Conservation (phyloP, 1,140 invertebrate genomes). For the Drosophila burlai region DNA sequence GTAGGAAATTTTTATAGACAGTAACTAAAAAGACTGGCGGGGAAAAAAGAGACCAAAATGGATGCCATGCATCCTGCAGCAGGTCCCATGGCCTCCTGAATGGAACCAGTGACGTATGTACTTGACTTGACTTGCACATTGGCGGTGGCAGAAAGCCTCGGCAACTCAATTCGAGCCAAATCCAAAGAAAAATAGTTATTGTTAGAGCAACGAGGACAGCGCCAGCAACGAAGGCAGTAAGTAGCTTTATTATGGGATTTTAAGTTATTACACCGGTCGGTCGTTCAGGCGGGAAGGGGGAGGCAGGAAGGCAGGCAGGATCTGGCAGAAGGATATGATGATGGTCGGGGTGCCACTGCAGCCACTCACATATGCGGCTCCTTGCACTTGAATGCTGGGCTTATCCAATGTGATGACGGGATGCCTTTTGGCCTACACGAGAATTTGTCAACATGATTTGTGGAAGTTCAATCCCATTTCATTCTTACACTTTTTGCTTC, state of each 20-base stretch:
- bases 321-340: conserved; percentile 18
- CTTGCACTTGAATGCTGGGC: conserved; percentile 50
- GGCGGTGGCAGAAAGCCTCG: conserved; percentile 56
- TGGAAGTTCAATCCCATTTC: conserved; percentile 37
- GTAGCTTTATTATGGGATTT: conserved; percentile 81
- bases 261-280: conserved; percentile 70
- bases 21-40: conserved; percentile 26
- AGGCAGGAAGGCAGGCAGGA: not conserved
- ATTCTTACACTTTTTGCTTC: not conserved
- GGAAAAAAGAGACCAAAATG: conserved; percentile 11
- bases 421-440: conserved; percentile 47
- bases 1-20: conserved; percentile 53
- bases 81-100: conserved; percentile 26
- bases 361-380: conserved; percentile 51
- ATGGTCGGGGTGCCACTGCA: conserved; percentile 21
- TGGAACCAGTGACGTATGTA: conserved; percentile 68
- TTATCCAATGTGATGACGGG: conserved; percentile 42
- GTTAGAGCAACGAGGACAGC: conserved; percentile 42
- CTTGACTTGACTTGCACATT: conserved; percentile 75
- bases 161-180: conserved; percentile 66
- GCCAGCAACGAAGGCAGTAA: conserved; percentile 47
- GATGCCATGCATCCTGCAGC: conserved; percentile 38
- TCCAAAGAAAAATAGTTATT: conserved; percentile 76
- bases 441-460: conserved; percentile 59
- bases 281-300: not conserved